These are phyloP conservation scores for Acropternis orthonyx DNA, from an alignment of 2,797 vertebrate genomes.

Conservation along the genomic window DNA sequence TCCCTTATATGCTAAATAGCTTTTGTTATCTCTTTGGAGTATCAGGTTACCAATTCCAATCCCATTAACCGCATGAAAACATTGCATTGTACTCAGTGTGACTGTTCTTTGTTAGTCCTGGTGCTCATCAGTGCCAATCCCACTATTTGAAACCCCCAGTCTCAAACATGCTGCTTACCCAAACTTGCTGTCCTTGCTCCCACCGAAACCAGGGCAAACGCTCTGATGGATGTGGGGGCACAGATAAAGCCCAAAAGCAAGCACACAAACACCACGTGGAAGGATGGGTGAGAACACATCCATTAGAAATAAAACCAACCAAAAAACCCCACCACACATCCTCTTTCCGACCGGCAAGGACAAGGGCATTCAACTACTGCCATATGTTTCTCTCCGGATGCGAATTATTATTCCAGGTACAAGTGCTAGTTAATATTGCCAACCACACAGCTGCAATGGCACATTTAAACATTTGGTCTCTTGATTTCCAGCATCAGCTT, in stretches of 20 bases:
- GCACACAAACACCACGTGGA: neutral
- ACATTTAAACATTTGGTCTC: neutral
- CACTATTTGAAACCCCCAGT: neutral
- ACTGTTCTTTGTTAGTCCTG: neutral
- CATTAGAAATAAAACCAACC: neutral
- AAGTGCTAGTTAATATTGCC: neutral
- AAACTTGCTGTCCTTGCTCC: neutral
- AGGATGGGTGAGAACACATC: accelerated
- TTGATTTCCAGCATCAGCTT: neutral
- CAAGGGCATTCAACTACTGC: neutral
- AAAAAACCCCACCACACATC: neutral
- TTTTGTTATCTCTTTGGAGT: neutral
- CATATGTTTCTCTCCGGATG: neutral
- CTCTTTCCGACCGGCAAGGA: neutral
- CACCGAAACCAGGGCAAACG: neutral
- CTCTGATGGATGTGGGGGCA: neutral
- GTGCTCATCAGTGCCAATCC: neutral
- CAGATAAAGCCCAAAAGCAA: neutral
- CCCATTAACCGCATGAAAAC: conserved; percentile 21
- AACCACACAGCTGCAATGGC: neutral
- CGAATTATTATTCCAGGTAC: neutral
- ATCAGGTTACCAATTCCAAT: conserved; percentile 30
- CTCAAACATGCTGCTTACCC: neutral
- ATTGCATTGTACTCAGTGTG: neutral
- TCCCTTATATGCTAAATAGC: conserved; percentile 4